Percentiles rank a stretch among this genome's conserved stretches.
These are phyloP conservation scores for Archilochus colubris DNA, from an alignment of 2,113 vertebrate species.

Conservation along the genomic window DNA sequence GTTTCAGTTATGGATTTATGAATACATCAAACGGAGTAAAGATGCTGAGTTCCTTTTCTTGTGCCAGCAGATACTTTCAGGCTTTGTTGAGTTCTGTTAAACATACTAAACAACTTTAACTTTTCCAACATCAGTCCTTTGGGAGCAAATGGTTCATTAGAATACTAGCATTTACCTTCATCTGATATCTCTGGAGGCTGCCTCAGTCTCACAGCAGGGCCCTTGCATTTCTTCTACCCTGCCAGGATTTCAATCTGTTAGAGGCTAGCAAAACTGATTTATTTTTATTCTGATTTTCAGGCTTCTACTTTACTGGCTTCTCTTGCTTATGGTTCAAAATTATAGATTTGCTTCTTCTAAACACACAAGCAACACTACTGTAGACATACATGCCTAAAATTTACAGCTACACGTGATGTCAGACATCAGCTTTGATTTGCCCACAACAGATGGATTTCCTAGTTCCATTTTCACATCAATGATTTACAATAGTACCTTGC, in stretches of 20 bases:
- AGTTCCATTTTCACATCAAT: neutral
- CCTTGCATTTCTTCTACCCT: constrained; percentile 60
- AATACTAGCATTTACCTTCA: constrained; percentile 68
- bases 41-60: neutral
- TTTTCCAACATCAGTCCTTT: constrained; percentile 50
- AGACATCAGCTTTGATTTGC: constrained; percentile 13
- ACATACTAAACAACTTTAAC: constrained; percentile 33
- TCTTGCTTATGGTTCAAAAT: constrained; percentile 48
- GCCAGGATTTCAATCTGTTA: constrained; percentile 69
- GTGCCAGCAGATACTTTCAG: neutral
- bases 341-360: constrained; percentile 34
- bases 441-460: neutral
- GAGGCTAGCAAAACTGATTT: constrained; percentile 68
- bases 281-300: constrained; percentile 61
- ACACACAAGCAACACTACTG: neutral
- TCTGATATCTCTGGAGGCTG: constrained; percentile 47
- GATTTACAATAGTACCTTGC: neutral
- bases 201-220: constrained; percentile 65
- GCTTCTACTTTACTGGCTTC: constrained; percentile 29
- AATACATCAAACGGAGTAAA: neutral
- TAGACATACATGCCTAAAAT: constrained; percentile 19
- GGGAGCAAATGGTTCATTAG: constrained; percentile 70
- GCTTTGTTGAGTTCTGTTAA: neutral
- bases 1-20: neutral
- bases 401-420: neutral